Evolutionary conservation across 1,140 invertebrate genomes (phyloP).

Genomic region (Leptonema lineaticorne): DNA sequence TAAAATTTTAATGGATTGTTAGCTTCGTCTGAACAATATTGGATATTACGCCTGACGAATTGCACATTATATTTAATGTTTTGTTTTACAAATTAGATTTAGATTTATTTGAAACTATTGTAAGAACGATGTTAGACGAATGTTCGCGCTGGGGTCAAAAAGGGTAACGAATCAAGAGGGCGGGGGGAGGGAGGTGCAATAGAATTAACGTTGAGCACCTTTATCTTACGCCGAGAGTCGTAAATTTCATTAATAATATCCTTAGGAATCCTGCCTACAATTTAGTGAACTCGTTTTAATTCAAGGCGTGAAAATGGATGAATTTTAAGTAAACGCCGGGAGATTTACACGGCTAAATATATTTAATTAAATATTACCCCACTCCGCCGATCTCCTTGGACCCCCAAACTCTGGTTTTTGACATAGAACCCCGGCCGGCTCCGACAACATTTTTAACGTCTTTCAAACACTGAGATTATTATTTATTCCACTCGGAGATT

Average conservation of each 20-base stretch:
- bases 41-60: too few relatives aligned
- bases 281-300: conserved; percentile 39
- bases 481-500: conserved; percentile 2
- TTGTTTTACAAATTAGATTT: too few relatives aligned
- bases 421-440: background rate
- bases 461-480: conserved; percentile 8
- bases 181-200: background rate
- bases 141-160: background rate
- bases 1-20: too few relatives aligned
- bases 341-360: conserved; percentile 32
- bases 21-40: too few relatives aligned
- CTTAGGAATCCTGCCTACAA: conserved; percentile 31
- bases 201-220: conserved; percentile 18
- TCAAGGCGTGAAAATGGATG: conserved; percentile 31
- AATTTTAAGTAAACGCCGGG: conserved; percentile 26
- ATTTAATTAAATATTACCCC: conserved; percentile 27
- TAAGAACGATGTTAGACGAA: too few relatives aligned
- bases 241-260: conserved; percentile 37
- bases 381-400: background rate
- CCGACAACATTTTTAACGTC: conserved; percentile 14
- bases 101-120: too few relatives aligned
- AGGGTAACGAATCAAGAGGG: background rate
- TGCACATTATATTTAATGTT: too few relatives aligned
- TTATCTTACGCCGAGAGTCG: conserved; percentile 9
- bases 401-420: background rate